Conservation (phyloP, 2,888 invertebrate genomes). For the Mayetiola destructor region DNA sequence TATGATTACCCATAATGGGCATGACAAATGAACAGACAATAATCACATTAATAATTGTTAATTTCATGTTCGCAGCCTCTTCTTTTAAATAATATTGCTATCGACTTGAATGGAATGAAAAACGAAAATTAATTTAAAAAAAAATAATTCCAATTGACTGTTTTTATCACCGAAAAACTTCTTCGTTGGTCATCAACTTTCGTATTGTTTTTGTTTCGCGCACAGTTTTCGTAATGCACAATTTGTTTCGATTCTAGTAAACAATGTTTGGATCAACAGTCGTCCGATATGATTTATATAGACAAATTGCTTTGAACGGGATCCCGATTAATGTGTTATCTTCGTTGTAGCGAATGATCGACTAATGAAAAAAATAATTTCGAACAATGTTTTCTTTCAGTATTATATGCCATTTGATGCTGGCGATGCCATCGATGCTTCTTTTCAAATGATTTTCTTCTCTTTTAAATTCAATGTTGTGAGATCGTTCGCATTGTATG, state of each 20-base stretch:
- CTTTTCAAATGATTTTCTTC: too few species aligned
- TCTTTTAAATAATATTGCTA: neutral
- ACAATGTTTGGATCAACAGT: too few species aligned
- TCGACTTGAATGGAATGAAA: neutral
- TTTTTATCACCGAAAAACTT: neutral
- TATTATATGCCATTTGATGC: too few species aligned
- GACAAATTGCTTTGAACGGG: too few species aligned
- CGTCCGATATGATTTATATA: too few species aligned
- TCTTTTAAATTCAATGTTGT: too few species aligned
- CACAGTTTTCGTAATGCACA: neutral
- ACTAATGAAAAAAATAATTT: neutral
- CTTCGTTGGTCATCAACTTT: neutral
- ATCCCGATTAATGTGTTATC: conserved; percentile 5
- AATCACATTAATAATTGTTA: neutral
- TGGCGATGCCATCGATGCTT: too few species aligned
- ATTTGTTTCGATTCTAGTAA: too few species aligned
- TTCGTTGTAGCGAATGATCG: neutral
- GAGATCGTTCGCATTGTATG: too few species aligned
- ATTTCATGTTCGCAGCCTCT: neutral
- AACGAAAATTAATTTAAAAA: neutral
- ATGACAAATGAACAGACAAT: neutral
- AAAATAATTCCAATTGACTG: neutral
- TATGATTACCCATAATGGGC: neutral
- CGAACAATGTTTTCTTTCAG: conserved; percentile 1
- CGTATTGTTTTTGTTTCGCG: neutral